Conservation (phyloP, 2,797 vertebrate species). For the Pelochelys cantorii region DNA sequence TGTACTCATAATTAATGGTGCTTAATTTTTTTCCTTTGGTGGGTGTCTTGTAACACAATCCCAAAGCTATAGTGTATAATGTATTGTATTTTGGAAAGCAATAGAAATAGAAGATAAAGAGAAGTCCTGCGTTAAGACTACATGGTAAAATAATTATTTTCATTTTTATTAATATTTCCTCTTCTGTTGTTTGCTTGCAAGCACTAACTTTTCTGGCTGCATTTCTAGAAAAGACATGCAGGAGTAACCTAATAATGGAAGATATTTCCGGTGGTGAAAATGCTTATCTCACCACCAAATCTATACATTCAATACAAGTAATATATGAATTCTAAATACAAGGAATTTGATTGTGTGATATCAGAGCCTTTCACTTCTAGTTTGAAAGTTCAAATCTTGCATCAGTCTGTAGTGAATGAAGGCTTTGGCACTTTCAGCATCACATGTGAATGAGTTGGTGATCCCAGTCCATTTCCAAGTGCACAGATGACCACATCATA, state of each 20-base stretch:
- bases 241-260: not conserved
- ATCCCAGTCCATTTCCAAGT: not conserved
- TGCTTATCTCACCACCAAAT: not conserved
- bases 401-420: not conserved
- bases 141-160: not conserved
- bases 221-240: not conserved
- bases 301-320: not conserved
- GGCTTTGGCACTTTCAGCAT: not conserved
- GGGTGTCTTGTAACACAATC: not conserved
- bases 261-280: not conserved
- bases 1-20: not conserved
- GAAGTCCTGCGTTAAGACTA: not conserved
- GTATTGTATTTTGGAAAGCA: not conserved
- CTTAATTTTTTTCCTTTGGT: not conserved
- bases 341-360: not conserved
- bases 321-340: not conserved
- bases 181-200: not conserved
- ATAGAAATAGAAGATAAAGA: not conserved
- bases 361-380: not conserved
- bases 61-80: accelerated
- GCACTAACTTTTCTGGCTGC: not conserved
- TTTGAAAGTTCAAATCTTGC: not conserved
- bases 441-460: not conserved
- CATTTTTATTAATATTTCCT: not conserved
- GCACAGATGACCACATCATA: not conserved